Evolutionary conservation across 1,140 invertebrate genomes (phyloP).

Genomic region (Conus betulinus): DNA sequence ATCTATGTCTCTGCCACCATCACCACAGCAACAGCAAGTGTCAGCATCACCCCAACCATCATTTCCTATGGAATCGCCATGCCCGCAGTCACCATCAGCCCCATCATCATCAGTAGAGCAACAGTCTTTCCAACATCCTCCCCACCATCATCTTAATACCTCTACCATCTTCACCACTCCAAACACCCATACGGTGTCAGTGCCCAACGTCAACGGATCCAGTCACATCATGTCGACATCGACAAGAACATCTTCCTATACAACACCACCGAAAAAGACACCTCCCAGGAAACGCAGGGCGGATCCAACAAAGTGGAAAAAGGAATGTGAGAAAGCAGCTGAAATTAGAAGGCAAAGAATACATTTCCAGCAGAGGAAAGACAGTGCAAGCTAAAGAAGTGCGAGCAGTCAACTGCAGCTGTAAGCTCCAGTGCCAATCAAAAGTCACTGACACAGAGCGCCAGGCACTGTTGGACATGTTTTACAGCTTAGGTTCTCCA

Average conservation of each 20-base stretch:
- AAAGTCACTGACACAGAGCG: constrained; percentile 45
- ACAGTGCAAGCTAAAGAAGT: background rate
- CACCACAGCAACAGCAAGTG: background rate
- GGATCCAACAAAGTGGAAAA: constrained; percentile 31
- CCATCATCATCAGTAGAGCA: background rate
- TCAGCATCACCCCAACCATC: constrained; percentile 9
- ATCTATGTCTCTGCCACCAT: background rate
- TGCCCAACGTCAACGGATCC: background rate
- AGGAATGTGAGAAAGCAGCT: constrained; percentile 28
- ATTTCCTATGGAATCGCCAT: background rate
- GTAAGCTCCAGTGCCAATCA: constrained; percentile 36
- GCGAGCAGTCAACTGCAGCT: constrained; percentile 32
- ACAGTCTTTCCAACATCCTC: background rate
- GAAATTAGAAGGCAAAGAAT: constrained; percentile 15
- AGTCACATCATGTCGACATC: background rate
- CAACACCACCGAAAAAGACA: constrained; percentile 17
- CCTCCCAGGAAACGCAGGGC: constrained; percentile 19
- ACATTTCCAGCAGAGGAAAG: constrained; percentile 33
- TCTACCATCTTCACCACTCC: background rate
- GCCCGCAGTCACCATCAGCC: background rate
- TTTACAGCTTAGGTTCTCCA: constrained; percentile 16
- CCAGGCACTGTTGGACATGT: constrained; percentile 24
- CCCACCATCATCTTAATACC: background rate
- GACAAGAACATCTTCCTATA: background rate
- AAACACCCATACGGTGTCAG: constrained; percentile 5